Evolutionary conservation across 1,140 invertebrate genomes (phyloP).

Genomic region (Ceratosolen solmsi): DNA sequence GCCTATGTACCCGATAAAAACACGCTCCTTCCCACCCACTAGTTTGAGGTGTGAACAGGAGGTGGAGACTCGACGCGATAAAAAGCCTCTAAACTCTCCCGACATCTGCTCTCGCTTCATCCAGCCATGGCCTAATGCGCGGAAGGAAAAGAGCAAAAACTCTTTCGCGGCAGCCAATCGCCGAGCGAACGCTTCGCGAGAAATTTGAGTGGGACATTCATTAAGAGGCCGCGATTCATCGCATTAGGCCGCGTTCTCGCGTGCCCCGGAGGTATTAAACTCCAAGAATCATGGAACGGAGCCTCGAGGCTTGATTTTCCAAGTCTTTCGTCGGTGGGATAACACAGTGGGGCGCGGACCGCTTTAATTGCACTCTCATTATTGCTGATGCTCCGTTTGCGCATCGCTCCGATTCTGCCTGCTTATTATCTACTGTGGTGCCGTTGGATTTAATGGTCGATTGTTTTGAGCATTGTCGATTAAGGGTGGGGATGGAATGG

Average conservation of each 20-base stretch:
- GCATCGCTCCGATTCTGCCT: slow-evolving; percentile 66
- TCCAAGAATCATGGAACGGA: slow-evolving; percentile 43
- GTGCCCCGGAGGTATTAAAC: slow-evolving; percentile 67
- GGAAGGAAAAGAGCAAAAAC: no score
- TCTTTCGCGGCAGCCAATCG: background rate
- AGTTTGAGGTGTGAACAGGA: background rate
- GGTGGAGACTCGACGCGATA: background rate
- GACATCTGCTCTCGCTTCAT: background rate
- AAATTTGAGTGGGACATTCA: slow-evolving; percentile 23
- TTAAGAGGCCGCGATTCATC: slow-evolving; percentile 14
- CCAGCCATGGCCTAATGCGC: background rate
- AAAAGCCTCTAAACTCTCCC: background rate
- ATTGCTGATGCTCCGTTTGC: slow-evolving; percentile 65
- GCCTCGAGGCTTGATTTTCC: slow-evolving; percentile 70
- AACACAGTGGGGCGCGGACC: slow-evolving; percentile 71
- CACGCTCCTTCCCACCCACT: background rate
- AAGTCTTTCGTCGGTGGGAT: slow-evolving; percentile 58
- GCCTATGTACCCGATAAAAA: background rate
- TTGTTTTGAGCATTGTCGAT: slow-evolving; percentile 65
- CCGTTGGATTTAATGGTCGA: slow-evolving; percentile 71
- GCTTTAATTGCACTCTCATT: slow-evolving; percentile 72
- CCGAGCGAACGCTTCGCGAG: background rate
- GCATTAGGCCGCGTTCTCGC: slow-evolving; percentile 53
- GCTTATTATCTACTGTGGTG: slow-evolving; percentile 71
- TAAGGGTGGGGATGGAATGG: background rate